Conservation (phyloP, 2,113 vertebrate species). For the Neodon shergylaensis region DNA sequence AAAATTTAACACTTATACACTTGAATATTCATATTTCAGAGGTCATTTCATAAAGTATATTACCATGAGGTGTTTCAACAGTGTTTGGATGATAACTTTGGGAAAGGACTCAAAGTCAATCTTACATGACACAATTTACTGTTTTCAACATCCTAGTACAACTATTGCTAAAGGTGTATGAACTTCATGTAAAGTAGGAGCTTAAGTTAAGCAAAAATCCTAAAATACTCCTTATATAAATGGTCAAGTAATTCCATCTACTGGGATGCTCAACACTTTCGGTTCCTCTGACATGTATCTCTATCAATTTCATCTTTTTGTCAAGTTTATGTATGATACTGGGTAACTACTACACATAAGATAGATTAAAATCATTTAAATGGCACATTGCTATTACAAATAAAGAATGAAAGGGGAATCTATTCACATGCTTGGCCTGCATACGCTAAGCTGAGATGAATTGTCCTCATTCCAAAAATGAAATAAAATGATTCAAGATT, state of each 20-base stretch:
- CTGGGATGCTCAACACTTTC: background rate
- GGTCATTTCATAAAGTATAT: conserved; percentile 41
- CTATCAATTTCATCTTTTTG: background rate
- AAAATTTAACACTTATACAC: conserved; percentile 22
- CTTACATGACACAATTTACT: conserved; percentile 13
- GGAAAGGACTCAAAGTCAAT: conserved; percentile 22
- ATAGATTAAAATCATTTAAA: conserved; percentile 1
- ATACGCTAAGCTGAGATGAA: conserved; percentile 30
- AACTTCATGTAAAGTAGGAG: background rate
- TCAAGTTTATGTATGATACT: background rate
- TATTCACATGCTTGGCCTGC: background rate
- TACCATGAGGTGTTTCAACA: conserved; percentile 41
- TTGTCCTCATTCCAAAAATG: conserved; percentile 13
- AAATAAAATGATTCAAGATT: conserved; percentile 20
- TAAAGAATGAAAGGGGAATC: background rate
- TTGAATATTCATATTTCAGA: conserved; percentile 53
- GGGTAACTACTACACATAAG: background rate
- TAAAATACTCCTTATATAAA: background rate
- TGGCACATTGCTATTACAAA: background rate
- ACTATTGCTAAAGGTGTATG: background rate
- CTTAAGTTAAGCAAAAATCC: background rate
- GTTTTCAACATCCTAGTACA: background rate
- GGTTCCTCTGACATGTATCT: background rate
- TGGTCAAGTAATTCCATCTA: background rate
- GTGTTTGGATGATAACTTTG: background rate